Conservation (phyloP, 2,888 invertebrate species). For the Crossocerus cetratus region DNA sequence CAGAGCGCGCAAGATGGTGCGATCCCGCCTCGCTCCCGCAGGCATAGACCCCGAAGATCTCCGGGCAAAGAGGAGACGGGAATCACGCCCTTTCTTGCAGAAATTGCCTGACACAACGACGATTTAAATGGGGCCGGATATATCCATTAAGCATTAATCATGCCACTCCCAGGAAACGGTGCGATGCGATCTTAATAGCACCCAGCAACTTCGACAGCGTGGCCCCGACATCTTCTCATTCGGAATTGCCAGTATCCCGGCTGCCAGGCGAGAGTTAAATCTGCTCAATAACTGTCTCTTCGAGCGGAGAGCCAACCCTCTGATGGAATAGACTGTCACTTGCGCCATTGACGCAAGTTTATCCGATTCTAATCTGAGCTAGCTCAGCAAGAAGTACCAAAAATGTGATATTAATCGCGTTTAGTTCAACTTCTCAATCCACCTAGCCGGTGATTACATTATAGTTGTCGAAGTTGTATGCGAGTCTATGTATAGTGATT, state of each 20-base stretch:
- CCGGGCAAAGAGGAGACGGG: slow-evolving; percentile 22
- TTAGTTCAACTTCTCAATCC: too few species aligned
- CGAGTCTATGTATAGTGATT: slow-evolving; percentile 1
- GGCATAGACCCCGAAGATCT: slow-evolving; percentile 24
- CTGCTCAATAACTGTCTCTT: too few species aligned
- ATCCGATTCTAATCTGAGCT: too few species aligned
- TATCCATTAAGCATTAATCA: slow-evolving; percentile 45
- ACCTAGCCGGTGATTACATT: too few species aligned
- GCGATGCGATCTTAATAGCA: slow-evolving; percentile 18
- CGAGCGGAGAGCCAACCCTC: background rate
- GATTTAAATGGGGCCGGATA: slow-evolving; percentile 43
- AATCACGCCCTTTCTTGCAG: slow-evolving; percentile 21
- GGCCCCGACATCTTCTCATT: too few species aligned
- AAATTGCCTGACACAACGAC: slow-evolving; percentile 45
- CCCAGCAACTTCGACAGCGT: too few species aligned
- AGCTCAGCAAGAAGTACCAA: too few species aligned
- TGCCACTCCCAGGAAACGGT: slow-evolving; percentile 29
- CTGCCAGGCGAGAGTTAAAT: too few species aligned
- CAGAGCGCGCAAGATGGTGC: slow-evolving; percentile 33
- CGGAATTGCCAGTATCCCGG: too few species aligned
- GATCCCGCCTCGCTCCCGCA: slow-evolving; percentile 1
- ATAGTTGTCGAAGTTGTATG: background rate
- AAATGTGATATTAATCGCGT: too few species aligned
- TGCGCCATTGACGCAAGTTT: too few species aligned
- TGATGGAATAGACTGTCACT: too few species aligned